Evolutionary conservation across 2,113 vertebrate genomes (phyloP).

Genomic region (Antigone vipio): DNA sequence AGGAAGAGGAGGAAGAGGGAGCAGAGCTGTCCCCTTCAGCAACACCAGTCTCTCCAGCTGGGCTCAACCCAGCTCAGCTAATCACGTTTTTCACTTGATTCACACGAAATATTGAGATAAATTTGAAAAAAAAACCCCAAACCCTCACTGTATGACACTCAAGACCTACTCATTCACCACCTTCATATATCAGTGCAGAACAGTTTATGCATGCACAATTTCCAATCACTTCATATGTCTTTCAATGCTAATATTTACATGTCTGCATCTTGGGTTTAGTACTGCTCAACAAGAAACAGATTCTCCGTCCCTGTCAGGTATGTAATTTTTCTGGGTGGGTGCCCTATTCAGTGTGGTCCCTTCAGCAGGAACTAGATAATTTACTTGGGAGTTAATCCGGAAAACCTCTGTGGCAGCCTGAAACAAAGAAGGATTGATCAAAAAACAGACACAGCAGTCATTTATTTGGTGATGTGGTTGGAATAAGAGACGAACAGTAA

Average conservation of each 20-base stretch:
- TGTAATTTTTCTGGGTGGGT: neutral
- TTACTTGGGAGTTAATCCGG: slow-evolving; percentile 12
- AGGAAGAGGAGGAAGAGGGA: neutral
- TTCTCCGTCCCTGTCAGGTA: neutral
- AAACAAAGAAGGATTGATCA: slow-evolving; percentile 50
- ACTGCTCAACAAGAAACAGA: neutral
- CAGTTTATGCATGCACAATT: neutral
- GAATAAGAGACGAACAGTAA: slow-evolving; percentile 12
- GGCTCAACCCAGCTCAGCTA: neutral
- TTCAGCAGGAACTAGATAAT: slow-evolving; percentile 1
- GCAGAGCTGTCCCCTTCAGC: neutral
- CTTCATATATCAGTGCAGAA: neutral
- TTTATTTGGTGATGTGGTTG: slow-evolving; percentile 26
- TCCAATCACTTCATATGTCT: neutral
- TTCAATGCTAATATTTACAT: neutral
- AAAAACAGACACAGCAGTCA: slow-evolving; percentile 33
- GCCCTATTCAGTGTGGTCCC: neutral
- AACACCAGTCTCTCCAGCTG: neutral
- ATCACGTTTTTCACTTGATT: neutral
- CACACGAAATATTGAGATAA: neutral
- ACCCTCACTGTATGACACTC: neutral
- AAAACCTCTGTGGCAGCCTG: slow-evolving; percentile 9
- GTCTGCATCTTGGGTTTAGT: neutral
- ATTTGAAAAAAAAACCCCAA: neutral
- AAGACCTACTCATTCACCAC: neutral